A percentile compares a stretch with the other conserved stretches of the same genome.
phyloP scores from a whole-genome alignment of 1,140 invertebrate genomes.

The Melipona quadrifasciata region DNA sequence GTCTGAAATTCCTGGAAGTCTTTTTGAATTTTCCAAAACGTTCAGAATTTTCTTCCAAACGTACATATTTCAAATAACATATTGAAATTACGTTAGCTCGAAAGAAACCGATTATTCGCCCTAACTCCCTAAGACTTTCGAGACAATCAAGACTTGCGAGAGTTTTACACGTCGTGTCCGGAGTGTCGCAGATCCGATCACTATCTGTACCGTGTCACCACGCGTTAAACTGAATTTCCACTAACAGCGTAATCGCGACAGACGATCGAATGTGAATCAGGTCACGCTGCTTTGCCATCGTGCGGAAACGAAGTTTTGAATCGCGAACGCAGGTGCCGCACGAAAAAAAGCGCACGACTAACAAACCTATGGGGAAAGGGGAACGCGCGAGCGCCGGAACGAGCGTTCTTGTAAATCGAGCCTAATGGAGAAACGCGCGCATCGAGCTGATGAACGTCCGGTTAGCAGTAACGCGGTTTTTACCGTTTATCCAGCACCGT shows the following conservation, averaged over 20 bases:
- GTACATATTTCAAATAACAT: too few relatives aligned
- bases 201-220: too few relatives aligned
- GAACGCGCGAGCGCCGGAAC: slow-evolving; percentile 2
- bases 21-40: too few relatives aligned
- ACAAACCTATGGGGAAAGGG: neutral
- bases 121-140: too few relatives aligned
- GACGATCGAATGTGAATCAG: slow-evolving; percentile 13
- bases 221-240: neutral
- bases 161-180: too few relatives aligned
- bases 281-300: neutral
- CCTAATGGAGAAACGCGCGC: slow-evolving; percentile 38
- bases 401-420: slow-evolving; percentile 1
- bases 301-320: neutral
- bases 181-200: too few relatives aligned
- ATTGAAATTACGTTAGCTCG: too few relatives aligned
- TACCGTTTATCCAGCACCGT: slow-evolving; percentile 25
- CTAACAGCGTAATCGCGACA: slow-evolving; percentile 4
- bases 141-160: too few relatives aligned
- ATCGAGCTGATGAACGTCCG: slow-evolving; percentile 27
- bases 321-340: slow-evolving; percentile 1
- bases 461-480: slow-evolving; percentile 36
- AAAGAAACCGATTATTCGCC: too few relatives aligned
- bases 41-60: too few relatives aligned
- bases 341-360: slow-evolving; percentile 27
- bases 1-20: too few relatives aligned